Percentiles rank a stretch among this genome's conserved stretches.
These are phyloP conservation scores for Xenopus laevis DNA, from an alignment of 2,113 vertebrate species.

Conservation along the genomic window DNA sequence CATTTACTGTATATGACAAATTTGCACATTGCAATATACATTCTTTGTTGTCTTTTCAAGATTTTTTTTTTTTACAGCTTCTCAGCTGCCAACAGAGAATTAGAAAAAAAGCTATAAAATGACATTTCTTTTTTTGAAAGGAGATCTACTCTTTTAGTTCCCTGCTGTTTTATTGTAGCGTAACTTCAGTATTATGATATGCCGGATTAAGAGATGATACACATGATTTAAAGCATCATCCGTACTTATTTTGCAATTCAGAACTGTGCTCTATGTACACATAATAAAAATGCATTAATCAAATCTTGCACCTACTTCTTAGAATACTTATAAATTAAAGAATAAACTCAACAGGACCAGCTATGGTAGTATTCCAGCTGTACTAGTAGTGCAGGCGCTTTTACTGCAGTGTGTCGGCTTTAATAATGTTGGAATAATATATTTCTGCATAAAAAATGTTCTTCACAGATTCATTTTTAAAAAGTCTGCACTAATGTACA, in stretches of 20 bases:
- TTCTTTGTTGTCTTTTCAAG: slow-evolving; percentile 34
- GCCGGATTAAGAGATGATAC: neutral
- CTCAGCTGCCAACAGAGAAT: slow-evolving; percentile 19
- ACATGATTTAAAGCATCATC: neutral
- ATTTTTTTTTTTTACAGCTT: slow-evolving; percentile 22
- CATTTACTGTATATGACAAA: slow-evolving; percentile 30
- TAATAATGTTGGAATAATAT: too few relatives aligned
- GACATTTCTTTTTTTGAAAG: slow-evolving; percentile 6
- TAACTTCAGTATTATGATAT: slow-evolving; percentile 18
- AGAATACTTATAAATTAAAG: neutral
- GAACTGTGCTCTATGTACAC: neutral
- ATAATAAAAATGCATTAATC: neutral
- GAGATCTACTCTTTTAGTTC: neutral
- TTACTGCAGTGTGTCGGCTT: too few relatives aligned
- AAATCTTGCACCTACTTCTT: neutral
- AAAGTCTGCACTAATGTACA: too few relatives aligned
- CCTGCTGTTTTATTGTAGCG: slow-evolving; percentile 31
- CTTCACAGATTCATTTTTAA: too few relatives aligned
- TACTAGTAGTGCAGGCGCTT: too few relatives aligned
- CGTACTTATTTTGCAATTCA: neutral
- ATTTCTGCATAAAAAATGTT: too few relatives aligned
- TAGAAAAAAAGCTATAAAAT: slow-evolving; percentile 7
- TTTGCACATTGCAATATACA: slow-evolving; percentile 10
- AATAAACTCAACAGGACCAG: neutral
- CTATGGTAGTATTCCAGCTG: too few relatives aligned